Conservation (phyloP, 1,140 invertebrate genomes). For the Drosophila sproati region DNA sequence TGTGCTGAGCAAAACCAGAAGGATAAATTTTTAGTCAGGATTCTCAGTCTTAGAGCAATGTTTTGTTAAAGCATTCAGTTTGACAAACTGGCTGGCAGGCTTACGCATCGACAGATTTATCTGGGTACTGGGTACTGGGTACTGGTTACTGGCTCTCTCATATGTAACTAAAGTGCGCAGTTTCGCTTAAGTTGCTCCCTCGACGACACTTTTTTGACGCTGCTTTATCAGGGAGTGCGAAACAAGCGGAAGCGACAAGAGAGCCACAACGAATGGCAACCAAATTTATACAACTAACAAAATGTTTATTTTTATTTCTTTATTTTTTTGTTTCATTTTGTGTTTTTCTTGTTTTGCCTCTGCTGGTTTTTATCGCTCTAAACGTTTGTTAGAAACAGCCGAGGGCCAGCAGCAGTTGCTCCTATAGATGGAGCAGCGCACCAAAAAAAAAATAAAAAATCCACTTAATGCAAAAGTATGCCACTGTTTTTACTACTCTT, state of each 20-base stretch:
- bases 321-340: conserved; percentile 20
- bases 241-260: conserved; percentile 49
- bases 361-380: conserved; percentile 65
- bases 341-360: conserved; percentile 33
- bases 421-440: background rate
- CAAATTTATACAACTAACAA: conserved; percentile 80
- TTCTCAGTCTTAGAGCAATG: conserved; percentile 8
- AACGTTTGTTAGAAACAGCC: conserved; percentile 49
- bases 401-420: conserved; percentile 3
- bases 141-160: background rate
- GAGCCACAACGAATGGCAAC: conserved; percentile 25
- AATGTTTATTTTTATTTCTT: conserved; percentile 56
- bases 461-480: conserved; percentile 12
- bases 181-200: conserved; percentile 70
- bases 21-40: too few relatives aligned
- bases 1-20: background rate
- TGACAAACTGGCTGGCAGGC: conserved; percentile 21
- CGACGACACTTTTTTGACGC: conserved; percentile 75
- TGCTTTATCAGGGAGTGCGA: conserved; percentile 28
- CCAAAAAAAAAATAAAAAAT: conserved; percentile 5
- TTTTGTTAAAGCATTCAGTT: conserved; percentile 54
- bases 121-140: background rate
- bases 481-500: conserved; percentile 24
- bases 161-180: conserved; percentile 53
- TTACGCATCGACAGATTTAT: conserved; percentile 5